These are phyloP conservation scores for Neomonachus schauinslandi DNA, from an alignment of 2,113 vertebrate species.

Conservation along the genomic window DNA sequence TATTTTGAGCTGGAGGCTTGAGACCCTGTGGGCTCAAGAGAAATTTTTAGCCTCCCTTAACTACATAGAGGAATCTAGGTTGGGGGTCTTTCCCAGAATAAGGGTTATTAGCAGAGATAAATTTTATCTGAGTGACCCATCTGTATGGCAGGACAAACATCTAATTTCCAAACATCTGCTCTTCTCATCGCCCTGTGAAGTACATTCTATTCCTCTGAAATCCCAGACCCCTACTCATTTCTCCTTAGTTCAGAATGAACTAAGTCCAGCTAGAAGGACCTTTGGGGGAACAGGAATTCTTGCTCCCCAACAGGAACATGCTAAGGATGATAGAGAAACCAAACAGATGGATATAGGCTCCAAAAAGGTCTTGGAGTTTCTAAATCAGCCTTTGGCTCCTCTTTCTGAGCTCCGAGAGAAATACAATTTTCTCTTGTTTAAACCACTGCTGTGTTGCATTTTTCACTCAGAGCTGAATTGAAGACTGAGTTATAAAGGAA, in stretches of 20 bases:
- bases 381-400: not conserved
- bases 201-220: not conserved
- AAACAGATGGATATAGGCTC: not conserved
- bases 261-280: not conserved
- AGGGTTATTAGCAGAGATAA: not conserved
- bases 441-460: not conserved
- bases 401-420: not conserved
- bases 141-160: not conserved
- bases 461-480: not conserved
- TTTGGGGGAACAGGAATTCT: not conserved
- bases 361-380: not conserved
- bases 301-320: not conserved
- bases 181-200: not conserved
- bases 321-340: not conserved
- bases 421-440: constrained; percentile 19
- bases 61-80: not conserved
- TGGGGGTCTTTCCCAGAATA: not conserved
- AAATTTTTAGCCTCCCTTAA: not conserved
- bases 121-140: not conserved
- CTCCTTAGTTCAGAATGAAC: not conserved
- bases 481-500: not conserved
- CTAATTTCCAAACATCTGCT: not conserved
- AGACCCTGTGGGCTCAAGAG: not conserved
- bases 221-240: not conserved
- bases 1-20: not conserved